Evolutionary conservation across 1,140 invertebrate species (phyloP), one percentile per base, ranked within the genome.

Genomic region (Metaphire vulgaris): DNA sequence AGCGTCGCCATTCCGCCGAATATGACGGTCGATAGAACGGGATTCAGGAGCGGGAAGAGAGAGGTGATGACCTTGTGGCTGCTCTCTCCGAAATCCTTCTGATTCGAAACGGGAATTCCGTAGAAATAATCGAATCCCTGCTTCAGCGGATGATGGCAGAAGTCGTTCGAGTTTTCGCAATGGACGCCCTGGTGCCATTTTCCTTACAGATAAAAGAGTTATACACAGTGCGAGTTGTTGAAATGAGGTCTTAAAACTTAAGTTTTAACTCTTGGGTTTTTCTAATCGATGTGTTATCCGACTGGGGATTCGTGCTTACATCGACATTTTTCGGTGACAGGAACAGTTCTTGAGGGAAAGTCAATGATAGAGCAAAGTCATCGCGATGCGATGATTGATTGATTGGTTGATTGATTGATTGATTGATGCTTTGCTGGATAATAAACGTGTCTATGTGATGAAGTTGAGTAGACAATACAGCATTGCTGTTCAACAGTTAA

Each of bases 91-190:
- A 84, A 85, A 75, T 87, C 86, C 76, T 83, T 82, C 6, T 86
- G 69, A 72, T 88, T 87, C 16, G 86, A 84, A 6, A 87, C 79
- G n/a, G 86, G 86, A 56, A 85, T 74, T 6, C 87, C 87, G 79
- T 86, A 88, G 78, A 87, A 88, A 68, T 83, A 83, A 79, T 88
- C 84, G 82, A 88, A 88, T 21, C 88, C 88, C 74, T 88, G 87
- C 26, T 82, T 84, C 26, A 85, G 33, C 2, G 88, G 88, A 77
- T 87, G 86, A 71, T 85, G 82, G 29, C 82, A 82, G 32, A 79
- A 75, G 1, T 81, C 81, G 41, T 76, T 34, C n/a, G n/a, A n/a
- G 15, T 30, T 74, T 32, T 33, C 66, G 76, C 85, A 84, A 69
- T 83, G 81, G 70, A 83, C 77, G 0, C 88, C 88, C 30, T 86